Percentiles rank a stretch among this genome's conserved stretches.
These are phyloP conservation scores for Ericerus pela DNA, from an alignment of 1,140 invertebrate species.

Conservation along the genomic window DNA sequence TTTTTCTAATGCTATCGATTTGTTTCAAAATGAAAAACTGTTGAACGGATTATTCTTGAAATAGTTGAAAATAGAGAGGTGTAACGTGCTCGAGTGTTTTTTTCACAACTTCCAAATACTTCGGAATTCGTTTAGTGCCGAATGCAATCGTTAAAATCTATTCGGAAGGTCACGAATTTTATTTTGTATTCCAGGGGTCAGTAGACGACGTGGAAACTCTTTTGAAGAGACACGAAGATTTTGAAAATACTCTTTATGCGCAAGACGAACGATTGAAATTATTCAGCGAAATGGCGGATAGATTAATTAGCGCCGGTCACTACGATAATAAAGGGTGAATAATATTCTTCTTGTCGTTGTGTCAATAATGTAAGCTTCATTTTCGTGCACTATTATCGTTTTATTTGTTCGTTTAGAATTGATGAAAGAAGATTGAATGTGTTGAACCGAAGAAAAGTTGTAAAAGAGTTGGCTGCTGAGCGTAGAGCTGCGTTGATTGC, in stretches of 20 bases:
- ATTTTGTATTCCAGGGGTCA: slow-evolving; percentile 45
- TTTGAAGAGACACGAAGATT: slow-evolving; percentile 84
- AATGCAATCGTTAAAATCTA: too few species aligned
- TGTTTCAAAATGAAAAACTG: too few species aligned
- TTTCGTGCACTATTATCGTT: neutral
- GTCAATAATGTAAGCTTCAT: neutral
- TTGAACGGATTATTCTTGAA: too few species aligned
- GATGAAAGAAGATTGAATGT: slow-evolving; percentile 60
- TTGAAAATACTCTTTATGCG: slow-evolving; percentile 80
- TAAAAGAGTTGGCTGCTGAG: slow-evolving; percentile 56
- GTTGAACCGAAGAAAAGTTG: slow-evolving; percentile 48
- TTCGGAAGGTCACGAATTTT: too few species aligned
- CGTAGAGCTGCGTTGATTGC: slow-evolving; percentile 56
- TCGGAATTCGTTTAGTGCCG: too few species aligned
- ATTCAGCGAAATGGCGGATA: slow-evolving; percentile 74
- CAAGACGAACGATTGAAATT: slow-evolving; percentile 82
- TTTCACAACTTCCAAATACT: too few species aligned
- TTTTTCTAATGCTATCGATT: too few species aligned
- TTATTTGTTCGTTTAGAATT: slow-evolving; percentile 35
- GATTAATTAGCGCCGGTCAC: slow-evolving; percentile 65
- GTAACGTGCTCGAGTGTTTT: too few species aligned
- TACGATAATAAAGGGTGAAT: slow-evolving; percentile 71
- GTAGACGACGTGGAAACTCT: slow-evolving; percentile 89
- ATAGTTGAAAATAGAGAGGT: too few species aligned
- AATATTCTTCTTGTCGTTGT: neutral